Percentiles rank a stretch among this genome's conserved stretches.
These are phyloP conservation scores for Anthrax anthrax DNA, from an alignment of 2,888 invertebrate species.

Conservation along the genomic window DNA sequence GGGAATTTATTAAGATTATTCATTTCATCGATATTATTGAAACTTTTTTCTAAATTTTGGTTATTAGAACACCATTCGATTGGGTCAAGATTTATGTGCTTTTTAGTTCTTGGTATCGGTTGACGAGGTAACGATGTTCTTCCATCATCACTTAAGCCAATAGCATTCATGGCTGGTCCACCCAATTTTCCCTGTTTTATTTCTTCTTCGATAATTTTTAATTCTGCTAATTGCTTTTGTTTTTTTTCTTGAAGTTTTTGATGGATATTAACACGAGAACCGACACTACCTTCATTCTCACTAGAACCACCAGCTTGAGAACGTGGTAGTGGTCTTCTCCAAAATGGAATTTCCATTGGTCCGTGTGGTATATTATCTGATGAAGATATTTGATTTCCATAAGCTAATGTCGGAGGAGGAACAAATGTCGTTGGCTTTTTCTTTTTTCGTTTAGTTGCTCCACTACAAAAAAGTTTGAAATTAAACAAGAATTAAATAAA, in stretches of 20 bases:
- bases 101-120: constrained; percentile 56
- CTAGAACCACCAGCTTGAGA: constrained; percentile 47
- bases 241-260: constrained; percentile 79
- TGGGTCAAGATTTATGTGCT: constrained; percentile 43
- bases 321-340: constrained; percentile 56
- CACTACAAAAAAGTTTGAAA: constrained; percentile 14
- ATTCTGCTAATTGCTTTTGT: constrained; percentile 70
- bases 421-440: constrained; percentile 83
- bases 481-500: background rate
- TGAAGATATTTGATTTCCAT: constrained; percentile 13
- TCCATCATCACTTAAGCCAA: constrained; percentile 38
- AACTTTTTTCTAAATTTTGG: constrained; percentile 23
- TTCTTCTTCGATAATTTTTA: constrained; percentile 71
- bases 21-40: constrained; percentile 28
- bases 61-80: constrained; percentile 34
- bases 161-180: constrained; percentile 37
- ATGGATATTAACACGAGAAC: constrained; percentile 68
- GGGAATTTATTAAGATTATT: constrained; percentile 19
- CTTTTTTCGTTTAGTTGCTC: constrained; percentile 56
- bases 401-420: constrained; percentile 46
- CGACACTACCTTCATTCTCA: constrained; percentile 61
- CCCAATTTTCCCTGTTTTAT: constrained; percentile 70
- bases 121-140: constrained; percentile 36
- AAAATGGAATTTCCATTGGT: constrained; percentile 49
- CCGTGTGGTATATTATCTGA: constrained; percentile 18